Percentiles rank a stretch among this genome's conserved stretches.
Conservation (phyloP, 2,797 vertebrate species). For the Limosa lapponica region DNA sequence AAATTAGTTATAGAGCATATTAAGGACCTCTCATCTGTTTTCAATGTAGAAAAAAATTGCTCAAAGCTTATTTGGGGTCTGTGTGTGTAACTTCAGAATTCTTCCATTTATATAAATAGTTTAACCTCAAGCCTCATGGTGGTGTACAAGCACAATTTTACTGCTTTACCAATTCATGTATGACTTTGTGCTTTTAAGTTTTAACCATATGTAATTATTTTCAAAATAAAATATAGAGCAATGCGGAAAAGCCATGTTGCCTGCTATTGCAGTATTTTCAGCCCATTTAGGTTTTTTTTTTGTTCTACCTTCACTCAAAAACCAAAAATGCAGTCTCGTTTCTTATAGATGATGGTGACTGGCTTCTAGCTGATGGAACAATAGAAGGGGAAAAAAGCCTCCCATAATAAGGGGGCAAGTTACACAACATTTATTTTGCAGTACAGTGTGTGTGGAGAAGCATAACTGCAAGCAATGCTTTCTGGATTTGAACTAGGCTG, state of each 20-base stretch:
- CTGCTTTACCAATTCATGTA: neutral
- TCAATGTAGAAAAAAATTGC: neutral
- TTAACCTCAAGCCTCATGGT: slow-evolving; percentile 65
- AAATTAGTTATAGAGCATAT: neutral
- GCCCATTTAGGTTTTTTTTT: accelerated
- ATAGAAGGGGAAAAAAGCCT: accelerated
- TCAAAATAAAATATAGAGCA: accelerated
- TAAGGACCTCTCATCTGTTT: neutral
- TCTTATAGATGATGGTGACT: neutral
- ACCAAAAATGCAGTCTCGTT: accelerated
- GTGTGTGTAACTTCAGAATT: neutral
- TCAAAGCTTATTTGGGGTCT: neutral
- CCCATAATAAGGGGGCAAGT: accelerated
- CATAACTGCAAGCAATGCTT: accelerated
- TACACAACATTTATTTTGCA: neutral
- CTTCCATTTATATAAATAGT: slow-evolving; percentile 10
- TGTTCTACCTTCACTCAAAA: neutral
- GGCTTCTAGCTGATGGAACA: neutral
- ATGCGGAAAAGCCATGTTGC: neutral
- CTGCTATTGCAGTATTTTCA: neutral
- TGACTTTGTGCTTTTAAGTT: neutral
- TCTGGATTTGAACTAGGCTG: neutral
- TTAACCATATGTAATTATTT: neutral
- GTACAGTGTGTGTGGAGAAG: no score
- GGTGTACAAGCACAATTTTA: slow-evolving; percentile 65